phyloP scores from a whole-genome alignment of 2,888 invertebrate species.

The Platynereis dumerilii region DNA sequence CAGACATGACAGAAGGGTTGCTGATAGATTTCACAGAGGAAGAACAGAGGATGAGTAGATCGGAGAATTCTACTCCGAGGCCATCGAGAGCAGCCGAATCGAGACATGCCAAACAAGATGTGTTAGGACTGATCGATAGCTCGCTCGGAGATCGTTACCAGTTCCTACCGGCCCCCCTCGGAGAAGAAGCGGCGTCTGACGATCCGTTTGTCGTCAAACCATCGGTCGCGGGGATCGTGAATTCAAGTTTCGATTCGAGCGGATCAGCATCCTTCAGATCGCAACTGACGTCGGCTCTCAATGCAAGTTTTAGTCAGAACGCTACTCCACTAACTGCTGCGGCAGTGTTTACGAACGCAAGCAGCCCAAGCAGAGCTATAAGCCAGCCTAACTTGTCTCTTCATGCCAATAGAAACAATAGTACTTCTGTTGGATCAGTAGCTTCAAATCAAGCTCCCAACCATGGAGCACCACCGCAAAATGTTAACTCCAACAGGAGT shows the following conservation, averaged over 20 bases:
- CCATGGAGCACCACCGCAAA: background rate
- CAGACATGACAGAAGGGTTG: slow-evolving; percentile 38
- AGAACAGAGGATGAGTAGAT: background rate
- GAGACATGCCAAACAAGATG: background rate
- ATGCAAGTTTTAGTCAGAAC: background rate
- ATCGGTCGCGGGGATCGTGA: background rate
- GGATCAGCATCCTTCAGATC: too few relatives aligned
- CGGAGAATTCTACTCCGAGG: background rate
- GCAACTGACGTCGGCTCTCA: too few relatives aligned
- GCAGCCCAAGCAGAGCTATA: background rate
- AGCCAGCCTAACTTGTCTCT: background rate
- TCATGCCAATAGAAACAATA: too few relatives aligned
- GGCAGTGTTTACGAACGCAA: background rate
- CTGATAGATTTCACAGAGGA: slow-evolving; percentile 50
- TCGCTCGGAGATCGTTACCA: slow-evolving; percentile 33
- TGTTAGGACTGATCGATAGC: slow-evolving; percentile 29
- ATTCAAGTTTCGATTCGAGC: too few relatives aligned
- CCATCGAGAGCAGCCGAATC: background rate
- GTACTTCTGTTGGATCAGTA: background rate
- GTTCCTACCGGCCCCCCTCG: slow-evolving; percentile 32
- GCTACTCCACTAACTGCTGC: background rate
- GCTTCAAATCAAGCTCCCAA: too few relatives aligned
- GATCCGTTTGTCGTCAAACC: slow-evolving; percentile 33
- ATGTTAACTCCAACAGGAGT: background rate
- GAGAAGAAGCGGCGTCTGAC: slow-evolving; percentile 20